These are phyloP conservation scores for Yasuhikotakia modesta DNA, from an alignment of 2,797 vertebrate species.

Conservation along the genomic window DNA sequence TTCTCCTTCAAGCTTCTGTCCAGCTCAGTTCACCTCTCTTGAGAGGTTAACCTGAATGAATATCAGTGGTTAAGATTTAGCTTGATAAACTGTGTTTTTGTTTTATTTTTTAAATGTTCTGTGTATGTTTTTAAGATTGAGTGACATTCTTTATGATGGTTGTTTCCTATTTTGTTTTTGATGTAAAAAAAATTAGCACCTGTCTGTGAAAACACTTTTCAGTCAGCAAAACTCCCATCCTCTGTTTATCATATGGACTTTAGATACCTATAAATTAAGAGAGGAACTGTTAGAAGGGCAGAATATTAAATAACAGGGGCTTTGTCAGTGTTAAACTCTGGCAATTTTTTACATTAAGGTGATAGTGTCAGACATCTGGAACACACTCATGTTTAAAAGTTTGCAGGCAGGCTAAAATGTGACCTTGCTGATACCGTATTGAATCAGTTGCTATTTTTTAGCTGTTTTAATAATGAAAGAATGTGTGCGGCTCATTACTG, in stretches of 20 bases:
- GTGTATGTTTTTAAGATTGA: too few relatives aligned
- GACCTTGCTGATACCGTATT: constrained; percentile 35
- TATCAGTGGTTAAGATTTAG: background rate
- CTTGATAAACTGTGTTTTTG: background rate
- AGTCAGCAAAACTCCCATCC: too few relatives aligned
- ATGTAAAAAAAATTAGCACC: background rate
- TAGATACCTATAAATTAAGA: background rate
- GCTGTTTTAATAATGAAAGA: background rate
- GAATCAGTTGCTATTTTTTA: constrained; percentile 16
- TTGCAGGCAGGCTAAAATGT: constrained; percentile 14
- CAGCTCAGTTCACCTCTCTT: constrained; percentile 36
- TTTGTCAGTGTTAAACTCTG: background rate
- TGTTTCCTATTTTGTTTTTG: background rate
- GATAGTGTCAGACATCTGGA: constrained; percentile 22
- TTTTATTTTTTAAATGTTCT: background rate
- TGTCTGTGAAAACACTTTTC: background rate
- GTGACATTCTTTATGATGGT: too few relatives aligned
- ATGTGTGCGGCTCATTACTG: background rate
- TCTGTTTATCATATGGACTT: background rate
- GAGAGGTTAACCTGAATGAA: background rate
- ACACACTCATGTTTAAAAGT: constrained; percentile 5
- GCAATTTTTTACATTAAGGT: constrained; percentile 3
- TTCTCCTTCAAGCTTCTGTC: constrained; percentile 49
- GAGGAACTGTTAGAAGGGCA: background rate
- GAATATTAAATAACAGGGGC: background rate